Conservation (phyloP, 2,797 vertebrate species). For the Glossophaga mutica region DNA sequence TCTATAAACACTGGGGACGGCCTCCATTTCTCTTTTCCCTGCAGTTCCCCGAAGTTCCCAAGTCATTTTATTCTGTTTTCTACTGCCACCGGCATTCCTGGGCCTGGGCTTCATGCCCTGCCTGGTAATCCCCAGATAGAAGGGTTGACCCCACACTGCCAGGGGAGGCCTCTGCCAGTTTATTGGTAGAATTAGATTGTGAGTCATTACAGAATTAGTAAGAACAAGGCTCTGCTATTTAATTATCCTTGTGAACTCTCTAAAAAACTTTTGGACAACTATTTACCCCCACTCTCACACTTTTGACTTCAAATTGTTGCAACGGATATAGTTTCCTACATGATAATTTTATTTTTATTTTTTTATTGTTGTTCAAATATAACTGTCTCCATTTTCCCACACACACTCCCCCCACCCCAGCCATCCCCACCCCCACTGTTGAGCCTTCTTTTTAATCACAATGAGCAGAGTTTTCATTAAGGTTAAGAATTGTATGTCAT, state of each 20-base stretch:
- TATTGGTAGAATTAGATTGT: not conserved
- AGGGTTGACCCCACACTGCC: not conserved
- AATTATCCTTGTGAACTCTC: not conserved
- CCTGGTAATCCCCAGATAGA: not conserved
- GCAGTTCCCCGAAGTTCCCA: not conserved
- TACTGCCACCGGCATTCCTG: not conserved
- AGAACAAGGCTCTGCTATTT: not conserved
- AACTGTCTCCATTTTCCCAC: no score
- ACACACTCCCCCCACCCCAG: no score
- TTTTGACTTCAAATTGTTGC: not conserved
- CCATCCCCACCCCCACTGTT: no score
- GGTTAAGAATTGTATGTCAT: not conserved
- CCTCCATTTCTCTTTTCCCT: not conserved
- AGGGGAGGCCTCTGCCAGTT: not conserved
- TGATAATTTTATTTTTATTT: not conserved
- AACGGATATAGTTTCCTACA: not conserved
- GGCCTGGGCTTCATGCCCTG: fast-evolving
- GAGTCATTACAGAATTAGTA: not conserved
- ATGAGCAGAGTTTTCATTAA: not conserved
- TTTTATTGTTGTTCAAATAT: no score
- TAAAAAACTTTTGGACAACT: not conserved
- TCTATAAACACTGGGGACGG: not conserved
- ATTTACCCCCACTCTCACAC: not conserved
- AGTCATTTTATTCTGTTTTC: not conserved
- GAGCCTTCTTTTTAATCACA: not conserved